phyloP scores from a whole-genome alignment of 1,140 invertebrate species.

The Pseudachorutes palmiensis region DNA sequence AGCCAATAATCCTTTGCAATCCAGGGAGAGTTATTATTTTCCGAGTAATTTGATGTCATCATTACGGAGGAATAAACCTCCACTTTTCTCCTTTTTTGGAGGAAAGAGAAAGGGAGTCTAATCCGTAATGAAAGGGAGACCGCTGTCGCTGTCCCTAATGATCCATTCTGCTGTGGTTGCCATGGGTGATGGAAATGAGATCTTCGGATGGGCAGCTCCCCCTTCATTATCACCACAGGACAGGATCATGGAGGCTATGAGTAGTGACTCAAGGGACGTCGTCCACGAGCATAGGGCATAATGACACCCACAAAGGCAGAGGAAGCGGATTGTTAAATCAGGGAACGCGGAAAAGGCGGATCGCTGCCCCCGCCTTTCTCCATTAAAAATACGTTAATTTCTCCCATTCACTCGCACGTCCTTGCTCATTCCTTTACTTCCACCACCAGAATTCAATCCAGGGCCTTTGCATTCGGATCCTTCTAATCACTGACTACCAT shows the following conservation, averaged over 20 bases:
- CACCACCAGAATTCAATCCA: no score
- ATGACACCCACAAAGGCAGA: not conserved
- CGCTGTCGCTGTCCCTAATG: not conserved
- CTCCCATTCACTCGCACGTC: not conserved
- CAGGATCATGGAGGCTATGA: not conserved
- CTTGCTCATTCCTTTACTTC: not conserved
- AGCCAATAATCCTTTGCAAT: no score
- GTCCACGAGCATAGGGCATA: not conserved
- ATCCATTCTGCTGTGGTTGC: not conserved
- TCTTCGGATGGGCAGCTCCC: no score
- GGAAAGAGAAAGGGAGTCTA: not conserved
- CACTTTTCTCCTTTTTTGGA: not conserved
- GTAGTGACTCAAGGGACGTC: not conserved
- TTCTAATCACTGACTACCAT: no score
- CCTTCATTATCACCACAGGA: not conserved
- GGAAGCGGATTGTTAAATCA: not conserved
- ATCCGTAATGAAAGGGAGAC: not conserved
- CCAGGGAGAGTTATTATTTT: conserved; percentile 1
- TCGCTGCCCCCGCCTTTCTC: not conserved
- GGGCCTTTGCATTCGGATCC: no score
- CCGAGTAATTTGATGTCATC: not conserved
- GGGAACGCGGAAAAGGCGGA: conserved; percentile 4
- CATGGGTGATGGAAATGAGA: not conserved
- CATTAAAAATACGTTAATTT: conserved; percentile 3
- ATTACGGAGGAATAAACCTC: not conserved